These are phyloP conservation scores for Grammomys dolichurus DNA, from an alignment of 2,113 vertebrate genomes.

Conservation along the genomic window DNA sequence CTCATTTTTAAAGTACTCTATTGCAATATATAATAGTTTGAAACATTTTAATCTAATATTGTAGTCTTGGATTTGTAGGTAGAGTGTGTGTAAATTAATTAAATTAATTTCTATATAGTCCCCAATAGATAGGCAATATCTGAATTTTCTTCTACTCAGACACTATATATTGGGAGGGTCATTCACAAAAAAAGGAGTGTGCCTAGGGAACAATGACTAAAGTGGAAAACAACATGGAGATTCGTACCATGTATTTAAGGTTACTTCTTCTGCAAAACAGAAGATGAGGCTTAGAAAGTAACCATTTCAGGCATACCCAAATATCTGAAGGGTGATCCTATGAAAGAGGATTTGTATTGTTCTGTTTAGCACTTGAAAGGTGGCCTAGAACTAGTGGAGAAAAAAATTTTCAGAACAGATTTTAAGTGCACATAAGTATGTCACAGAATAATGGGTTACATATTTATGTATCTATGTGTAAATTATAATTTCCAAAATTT, in stretches of 20 bases:
- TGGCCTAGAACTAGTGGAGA: neutral
- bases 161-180: neutral
- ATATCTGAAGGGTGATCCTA: neutral
- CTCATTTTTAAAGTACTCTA: constrained; percentile 46
- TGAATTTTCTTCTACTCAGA: constrained; percentile 4
- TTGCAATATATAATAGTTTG: neutral
- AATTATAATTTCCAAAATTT: constrained; percentile 26
- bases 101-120: constrained; percentile 1
- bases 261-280: neutral
- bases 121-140: neutral
- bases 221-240: neutral
- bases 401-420: constrained; percentile 2
- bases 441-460: neutral
- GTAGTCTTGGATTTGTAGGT: neutral
- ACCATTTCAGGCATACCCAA: neutral
- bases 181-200: constrained; percentile 30
- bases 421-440: neutral
- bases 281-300: neutral
- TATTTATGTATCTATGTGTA: neutral
- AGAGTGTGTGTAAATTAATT: neutral
- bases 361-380: neutral
- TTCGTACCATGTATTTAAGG: neutral
- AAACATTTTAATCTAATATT: neutral
- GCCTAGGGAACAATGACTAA: neutral
- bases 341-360: neutral